These are phyloP conservation scores for Myrmecobius fasciatus DNA, from an alignment of 2,113 vertebrate species.

Conservation along the genomic window DNA sequence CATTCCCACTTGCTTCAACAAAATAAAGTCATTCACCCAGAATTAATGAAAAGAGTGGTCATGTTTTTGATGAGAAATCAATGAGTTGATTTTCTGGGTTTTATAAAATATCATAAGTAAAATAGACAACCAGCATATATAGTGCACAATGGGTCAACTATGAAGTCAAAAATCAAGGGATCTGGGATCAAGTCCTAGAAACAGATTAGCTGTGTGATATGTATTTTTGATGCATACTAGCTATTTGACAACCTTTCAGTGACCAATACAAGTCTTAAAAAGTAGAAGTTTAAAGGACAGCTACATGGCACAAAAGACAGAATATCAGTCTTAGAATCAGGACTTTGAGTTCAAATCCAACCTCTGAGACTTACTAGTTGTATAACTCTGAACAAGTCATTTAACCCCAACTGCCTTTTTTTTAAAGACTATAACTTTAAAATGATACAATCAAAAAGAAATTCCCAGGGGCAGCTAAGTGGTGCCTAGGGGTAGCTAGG, in stretches of 20 bases:
- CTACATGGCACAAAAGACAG: background rate
- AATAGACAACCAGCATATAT: background rate
- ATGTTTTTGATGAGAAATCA: conserved; percentile 41
- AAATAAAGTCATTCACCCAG: background rate
- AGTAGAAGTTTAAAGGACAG: background rate
- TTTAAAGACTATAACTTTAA: background rate
- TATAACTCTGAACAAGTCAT: background rate
- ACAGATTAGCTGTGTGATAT: no score
- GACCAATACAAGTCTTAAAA: background rate
- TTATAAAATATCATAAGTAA: conserved; percentile 28
- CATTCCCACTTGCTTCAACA: background rate
- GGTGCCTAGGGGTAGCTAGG: no score
- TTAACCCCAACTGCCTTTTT: background rate
- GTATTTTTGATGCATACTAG: background rate
- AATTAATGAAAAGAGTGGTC: background rate
- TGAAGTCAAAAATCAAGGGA: background rate
- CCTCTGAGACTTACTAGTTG: background rate
- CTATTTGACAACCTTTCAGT: background rate
- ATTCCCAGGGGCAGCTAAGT: no score
- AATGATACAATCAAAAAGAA: no score
- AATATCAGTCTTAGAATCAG: background rate
- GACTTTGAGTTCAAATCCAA: background rate
- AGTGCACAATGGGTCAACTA: background rate
- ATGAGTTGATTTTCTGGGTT: background rate
- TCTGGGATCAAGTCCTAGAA: background rate